phyloP scores from a whole-genome alignment of 2,888 invertebrate species.

The Melolontha melolontha region DNA sequence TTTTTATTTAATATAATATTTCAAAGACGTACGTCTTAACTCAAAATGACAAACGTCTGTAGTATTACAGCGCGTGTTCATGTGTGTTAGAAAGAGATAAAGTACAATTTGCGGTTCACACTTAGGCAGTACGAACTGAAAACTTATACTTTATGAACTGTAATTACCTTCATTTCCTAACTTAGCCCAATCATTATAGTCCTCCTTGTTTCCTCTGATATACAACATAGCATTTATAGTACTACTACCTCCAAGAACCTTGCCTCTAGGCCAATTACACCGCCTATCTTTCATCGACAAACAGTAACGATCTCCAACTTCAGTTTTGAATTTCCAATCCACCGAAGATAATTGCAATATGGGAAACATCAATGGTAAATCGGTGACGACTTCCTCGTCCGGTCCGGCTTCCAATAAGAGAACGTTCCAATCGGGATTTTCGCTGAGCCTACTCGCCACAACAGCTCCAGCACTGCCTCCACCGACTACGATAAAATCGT shows the following conservation, averaged over 20 bases:
- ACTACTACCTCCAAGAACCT: conserved; percentile 84
- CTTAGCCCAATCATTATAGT: conserved; percentile 79
- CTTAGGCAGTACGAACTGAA: too few species aligned
- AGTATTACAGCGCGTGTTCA: too few species aligned
- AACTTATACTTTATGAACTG: too few species aligned
- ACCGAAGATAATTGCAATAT: conserved; percentile 78
- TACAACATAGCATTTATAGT: conserved; percentile 92
- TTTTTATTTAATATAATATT: too few species aligned
- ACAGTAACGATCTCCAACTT: conserved; percentile 77
- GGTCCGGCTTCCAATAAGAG: conserved; percentile 85
- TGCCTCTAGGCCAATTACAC: conserved; percentile 84
- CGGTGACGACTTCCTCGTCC: conserved; percentile 77
- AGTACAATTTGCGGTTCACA: too few species aligned
- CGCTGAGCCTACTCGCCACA: conserved; percentile 81
- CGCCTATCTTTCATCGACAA: conserved; percentile 73
- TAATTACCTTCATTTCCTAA: conserved; percentile 69
- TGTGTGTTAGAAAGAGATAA: too few species aligned
- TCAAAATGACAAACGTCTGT: too few species aligned
- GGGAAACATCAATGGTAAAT: conserved; percentile 79
- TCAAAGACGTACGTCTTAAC: too few species aligned
- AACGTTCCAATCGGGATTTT: conserved; percentile 78
- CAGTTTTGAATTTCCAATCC: conserved; percentile 87
- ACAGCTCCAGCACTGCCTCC: conserved; percentile 87
- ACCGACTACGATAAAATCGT: conserved; percentile 85
- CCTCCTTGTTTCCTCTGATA: conserved; percentile 67